phyloP scores from a whole-genome alignment of 2,797 vertebrate species.

The Florisuga fusca region DNA sequence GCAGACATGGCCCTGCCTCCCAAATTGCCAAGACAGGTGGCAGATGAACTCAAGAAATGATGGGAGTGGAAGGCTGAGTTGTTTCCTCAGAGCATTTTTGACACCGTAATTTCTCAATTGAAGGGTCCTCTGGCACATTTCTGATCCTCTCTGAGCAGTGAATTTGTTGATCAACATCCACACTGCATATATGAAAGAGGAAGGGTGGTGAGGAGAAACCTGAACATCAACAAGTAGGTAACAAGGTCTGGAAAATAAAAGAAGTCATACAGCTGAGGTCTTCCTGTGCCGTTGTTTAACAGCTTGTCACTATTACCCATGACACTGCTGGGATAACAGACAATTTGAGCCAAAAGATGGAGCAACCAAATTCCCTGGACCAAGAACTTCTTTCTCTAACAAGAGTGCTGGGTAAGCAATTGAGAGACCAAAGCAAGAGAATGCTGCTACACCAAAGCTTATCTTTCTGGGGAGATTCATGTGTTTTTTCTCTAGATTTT shows the following conservation, averaged over 20 bases:
- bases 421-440: background rate
- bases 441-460: background rate
- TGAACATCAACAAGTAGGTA: background rate
- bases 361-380: background rate
- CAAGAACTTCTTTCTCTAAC: background rate
- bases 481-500: background rate
- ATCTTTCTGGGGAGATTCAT: rapidly evolving
- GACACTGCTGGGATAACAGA: background rate
- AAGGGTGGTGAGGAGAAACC: background rate
- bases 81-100: background rate
- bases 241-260: background rate
- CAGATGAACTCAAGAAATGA: background rate
- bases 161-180: background rate
- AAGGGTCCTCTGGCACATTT: background rate
- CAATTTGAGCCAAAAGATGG: background rate
- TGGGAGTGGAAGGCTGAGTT: background rate
- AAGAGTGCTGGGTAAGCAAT: background rate
- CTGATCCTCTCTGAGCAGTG: background rate
- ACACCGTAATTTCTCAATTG: background rate
- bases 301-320: background rate
- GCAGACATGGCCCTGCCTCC: background rate
- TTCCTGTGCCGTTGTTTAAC: background rate
- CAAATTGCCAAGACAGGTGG: background rate
- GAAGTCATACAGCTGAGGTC: background rate
- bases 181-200: background rate